These are phyloP conservation scores for Phyllotis vaccarum DNA, from an alignment of 2,797 vertebrate genomes.

Conservation along the genomic window DNA sequence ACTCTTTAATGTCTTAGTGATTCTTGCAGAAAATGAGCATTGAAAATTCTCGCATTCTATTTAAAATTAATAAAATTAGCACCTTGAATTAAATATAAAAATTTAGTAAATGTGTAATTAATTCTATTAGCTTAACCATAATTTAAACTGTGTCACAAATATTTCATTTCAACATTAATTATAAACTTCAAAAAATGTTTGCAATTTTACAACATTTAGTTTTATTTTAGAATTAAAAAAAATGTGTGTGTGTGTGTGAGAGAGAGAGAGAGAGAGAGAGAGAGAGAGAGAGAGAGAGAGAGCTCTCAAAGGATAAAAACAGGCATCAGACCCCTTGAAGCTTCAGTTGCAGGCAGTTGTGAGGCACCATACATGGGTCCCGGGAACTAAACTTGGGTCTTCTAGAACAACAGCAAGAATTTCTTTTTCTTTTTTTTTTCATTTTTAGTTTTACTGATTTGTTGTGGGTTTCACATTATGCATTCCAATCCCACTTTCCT, in stretches of 20 bases:
- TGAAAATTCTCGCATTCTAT: not conserved
- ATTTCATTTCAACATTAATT: conserved; percentile 31
- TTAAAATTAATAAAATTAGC: conserved; percentile 49
- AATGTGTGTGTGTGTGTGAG: not conserved
- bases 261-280: too few species aligned
- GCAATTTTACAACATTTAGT: not conserved
- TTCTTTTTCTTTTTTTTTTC: not conserved
- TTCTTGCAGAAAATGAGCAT: conserved; percentile 1
- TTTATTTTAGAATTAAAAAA: not conserved
- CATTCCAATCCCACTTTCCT: not conserved
- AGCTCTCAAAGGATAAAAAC: not conserved
- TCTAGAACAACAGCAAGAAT: not conserved
- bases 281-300: too few species aligned
- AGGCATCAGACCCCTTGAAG: not conserved
- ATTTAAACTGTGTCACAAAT: not conserved
- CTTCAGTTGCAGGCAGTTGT: not conserved
- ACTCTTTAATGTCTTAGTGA: not conserved
- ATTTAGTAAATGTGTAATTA: not conserved
- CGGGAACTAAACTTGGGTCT: not conserved
- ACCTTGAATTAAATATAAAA: conserved; percentile 59
- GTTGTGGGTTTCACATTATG: not conserved
- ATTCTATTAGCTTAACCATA: conserved; percentile 6
- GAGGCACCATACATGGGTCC: too few species aligned
- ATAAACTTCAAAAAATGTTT: not conserved
- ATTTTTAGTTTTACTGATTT: not conserved